phyloP scores from a whole-genome alignment of 2,888 invertebrate genomes.

The Gerris lacustris region DNA sequence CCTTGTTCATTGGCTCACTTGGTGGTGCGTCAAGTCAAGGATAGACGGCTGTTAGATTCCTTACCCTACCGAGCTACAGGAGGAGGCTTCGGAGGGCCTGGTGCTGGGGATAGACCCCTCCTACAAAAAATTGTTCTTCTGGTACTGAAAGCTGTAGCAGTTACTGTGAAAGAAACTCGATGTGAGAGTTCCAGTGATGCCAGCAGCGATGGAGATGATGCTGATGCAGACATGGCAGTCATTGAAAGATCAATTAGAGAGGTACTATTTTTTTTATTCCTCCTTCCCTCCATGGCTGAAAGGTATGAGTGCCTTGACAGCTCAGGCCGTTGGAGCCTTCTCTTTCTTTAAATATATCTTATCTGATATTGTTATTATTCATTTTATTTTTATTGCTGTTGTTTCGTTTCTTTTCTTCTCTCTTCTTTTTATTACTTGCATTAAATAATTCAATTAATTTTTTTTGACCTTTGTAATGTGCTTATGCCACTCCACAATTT shows the following conservation, averaged over 20 bases:
- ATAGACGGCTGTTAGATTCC: slow-evolving; percentile 55
- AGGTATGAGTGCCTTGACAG: too few species aligned
- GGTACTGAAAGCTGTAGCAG: slow-evolving; percentile 76
- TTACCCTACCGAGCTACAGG: slow-evolving; percentile 41
- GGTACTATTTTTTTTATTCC: slow-evolving; percentile 34
- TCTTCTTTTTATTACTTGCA: too few species aligned
- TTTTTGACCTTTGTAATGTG: too few species aligned
- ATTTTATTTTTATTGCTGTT: too few species aligned
- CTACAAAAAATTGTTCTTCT: slow-evolving; percentile 76
- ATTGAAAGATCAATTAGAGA: slow-evolving; percentile 76
- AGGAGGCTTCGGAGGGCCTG: slow-evolving; percentile 39
- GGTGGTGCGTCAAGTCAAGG: slow-evolving; percentile 74
- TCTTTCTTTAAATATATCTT: too few species aligned
- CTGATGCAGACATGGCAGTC: slow-evolving; percentile 77
- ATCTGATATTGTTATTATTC: too few species aligned
- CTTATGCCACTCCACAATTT: too few species aligned
- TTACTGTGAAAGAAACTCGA: slow-evolving; percentile 78
- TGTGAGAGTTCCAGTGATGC: slow-evolving; percentile 70
- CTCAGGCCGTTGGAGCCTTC: too few species aligned
- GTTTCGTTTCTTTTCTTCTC: too few species aligned
- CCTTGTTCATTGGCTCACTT: slow-evolving; percentile 76
- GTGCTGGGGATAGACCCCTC: slow-evolving; percentile 58
- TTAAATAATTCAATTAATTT: too few species aligned
- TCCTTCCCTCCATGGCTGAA: too few species aligned
- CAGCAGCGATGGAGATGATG: slow-evolving; percentile 72